Conservation (phyloP, 1,140 invertebrate genomes). For the Leguminivora glycinivorella region DNA sequence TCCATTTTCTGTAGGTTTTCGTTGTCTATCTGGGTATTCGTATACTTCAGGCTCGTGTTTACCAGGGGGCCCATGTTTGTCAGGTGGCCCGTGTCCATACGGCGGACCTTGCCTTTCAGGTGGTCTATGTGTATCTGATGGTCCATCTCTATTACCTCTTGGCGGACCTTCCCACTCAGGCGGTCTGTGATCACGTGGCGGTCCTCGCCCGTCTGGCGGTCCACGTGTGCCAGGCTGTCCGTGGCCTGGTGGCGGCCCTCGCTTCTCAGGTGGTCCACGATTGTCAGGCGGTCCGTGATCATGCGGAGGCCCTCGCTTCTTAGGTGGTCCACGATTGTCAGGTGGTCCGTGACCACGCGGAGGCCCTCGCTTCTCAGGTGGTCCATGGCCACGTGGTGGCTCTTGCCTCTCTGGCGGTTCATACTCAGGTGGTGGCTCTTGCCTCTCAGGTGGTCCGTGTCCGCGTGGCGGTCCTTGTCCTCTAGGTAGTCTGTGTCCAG, state of each 20-base stretch:
- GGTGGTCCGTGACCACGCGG: not conserved
- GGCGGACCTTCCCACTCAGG: no score
- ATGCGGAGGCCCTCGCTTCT: not conserved
- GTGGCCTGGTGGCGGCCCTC: no score
- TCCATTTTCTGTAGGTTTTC: no score
- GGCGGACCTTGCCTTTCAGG: no score
- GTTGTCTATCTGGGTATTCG: no score
- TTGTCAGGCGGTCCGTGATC: not conserved
- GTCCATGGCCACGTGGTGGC: not conserved
- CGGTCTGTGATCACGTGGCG: no score
- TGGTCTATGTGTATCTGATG: no score
- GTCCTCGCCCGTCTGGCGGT: conserved; percentile 2
- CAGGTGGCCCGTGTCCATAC: no score
- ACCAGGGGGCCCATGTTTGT: no score
- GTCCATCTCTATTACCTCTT: not conserved
- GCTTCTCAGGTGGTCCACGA: not conserved
- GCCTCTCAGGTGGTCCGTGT: not conserved
- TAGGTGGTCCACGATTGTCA: not conserved
- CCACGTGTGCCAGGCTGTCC: not conserved
- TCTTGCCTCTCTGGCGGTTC: not conserved
- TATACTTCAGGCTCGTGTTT: no score
- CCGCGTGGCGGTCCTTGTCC: not conserved
- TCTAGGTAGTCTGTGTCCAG: not conserved
- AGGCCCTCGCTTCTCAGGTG: not conserved
- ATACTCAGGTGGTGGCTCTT: not conserved